Base-by-base conservation (phyloP, 2,113 vertebrate species). In the Nyctereutes procyonoides region DNA sequence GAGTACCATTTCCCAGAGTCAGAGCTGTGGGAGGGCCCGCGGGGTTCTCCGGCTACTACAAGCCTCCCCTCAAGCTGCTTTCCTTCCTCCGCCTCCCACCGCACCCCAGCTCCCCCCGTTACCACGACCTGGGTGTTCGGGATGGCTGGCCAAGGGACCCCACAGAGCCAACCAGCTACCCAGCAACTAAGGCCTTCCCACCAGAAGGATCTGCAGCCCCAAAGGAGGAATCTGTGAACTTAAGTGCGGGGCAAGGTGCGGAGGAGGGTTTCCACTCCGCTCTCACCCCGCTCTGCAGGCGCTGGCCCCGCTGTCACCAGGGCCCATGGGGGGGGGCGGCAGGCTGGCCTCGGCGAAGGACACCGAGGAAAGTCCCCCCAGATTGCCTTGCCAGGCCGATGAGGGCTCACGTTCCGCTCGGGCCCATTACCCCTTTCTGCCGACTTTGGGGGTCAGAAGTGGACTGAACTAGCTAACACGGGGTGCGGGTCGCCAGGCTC, bases 271-370 rank as follows among this genome's bases (percentile, higher is more conserved):
- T 56, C 26, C n/a, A 17, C 55, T 79, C 24, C 3, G 28, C 48
- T 24, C 43, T 4, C 6, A 0, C 1, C 13, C 35, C 30, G 1
- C 5, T 30, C 62, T 4, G 32, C 63, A 8, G 15, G 53, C 0
- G 12, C 51, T 28, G 77, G 20, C 14, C 0, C 14, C 0, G 3
- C 67, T 4, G 71, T 26, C 48, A 6, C 58, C 63, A 0, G 63
- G 2, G 48, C n/a, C 43, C 69, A 12, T 4, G 22, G 11, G 43
- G 30, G 67, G 24, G 5, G 28, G 62, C 38, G 2, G 22, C 14
- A 12, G 93, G 19, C 32, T 0, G 11, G 15, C 51, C 24, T 38
- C 32, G 1, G 77, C 2, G 43, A 77, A 28, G 86, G 43, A 12
- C 43, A 0, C 8, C 0, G 3, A 38, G 58, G 51, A 14, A 51